Base-by-base conservation (phyloP, 1,140 invertebrate genomes). In the Hestina assimilis region DNA sequence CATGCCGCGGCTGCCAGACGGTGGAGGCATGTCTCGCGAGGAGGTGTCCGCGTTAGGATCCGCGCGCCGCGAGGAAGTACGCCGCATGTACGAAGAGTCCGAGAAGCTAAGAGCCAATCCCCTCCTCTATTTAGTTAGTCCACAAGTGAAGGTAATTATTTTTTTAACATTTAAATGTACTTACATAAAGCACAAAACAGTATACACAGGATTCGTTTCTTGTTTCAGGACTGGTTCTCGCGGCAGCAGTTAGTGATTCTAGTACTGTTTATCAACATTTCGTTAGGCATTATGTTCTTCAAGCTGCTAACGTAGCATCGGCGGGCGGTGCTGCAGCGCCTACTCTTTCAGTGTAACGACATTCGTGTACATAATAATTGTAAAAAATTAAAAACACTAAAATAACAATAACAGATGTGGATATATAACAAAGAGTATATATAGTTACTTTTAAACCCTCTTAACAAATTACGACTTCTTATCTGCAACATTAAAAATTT, bases 221-320 rank as follows among this genome's bases (percentile, higher is more conserved):
- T 48, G 52, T 78, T 79, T n/a, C 75, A 99, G 97, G 97, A 98
- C 91, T 99, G 97, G 97, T 97, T 98, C 89, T 97, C 96, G 75
- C 93, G 97, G 77, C 96, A 98, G 89, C 96, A 98, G 90, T 92
- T 99, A 77, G 94, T 98, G 81, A 95, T 99, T 90, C 90, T 98
- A 79, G 96, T 99, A 63, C 93, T 98, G 65, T 96, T 98, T 89
- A 93, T 98, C 89, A 99, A 99, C 91, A 94, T 98, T 87, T 96
- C 96, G 68, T 90, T 99, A 92, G 97, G 96, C 78, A 94, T 98
- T 89, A 96, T 98, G 93, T 98, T 99, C 91, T 96, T 98, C 92
- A 98, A 98, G 89, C 91, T 99, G 89, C 91, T 98, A 65, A 97
- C 96, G 93, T 97, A 96, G 94, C 91, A 82, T 63, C 81, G 83